Evolutionary conservation across 30 jellyfish, hydroid and myxozoan species (phyloP), one percentile per base, ranked within the genome.

Genomic region (Catostylus mosaicus): DNA sequence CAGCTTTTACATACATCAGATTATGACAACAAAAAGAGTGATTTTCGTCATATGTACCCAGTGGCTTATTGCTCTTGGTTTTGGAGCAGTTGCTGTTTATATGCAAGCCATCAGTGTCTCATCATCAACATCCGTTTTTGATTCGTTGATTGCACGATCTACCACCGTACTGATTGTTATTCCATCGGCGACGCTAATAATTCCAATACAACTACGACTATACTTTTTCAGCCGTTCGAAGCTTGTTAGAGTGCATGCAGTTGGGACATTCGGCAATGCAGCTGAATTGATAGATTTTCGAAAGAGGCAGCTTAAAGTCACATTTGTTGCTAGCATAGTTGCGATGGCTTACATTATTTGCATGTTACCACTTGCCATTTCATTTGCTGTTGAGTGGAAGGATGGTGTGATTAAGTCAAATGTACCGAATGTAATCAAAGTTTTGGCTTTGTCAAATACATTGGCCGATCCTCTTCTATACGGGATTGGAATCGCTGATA

Each of bases 21-120:
- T 59, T 19, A 59, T 59, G 71, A 59, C 71, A 4, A 59, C 71
- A 23, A 59, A 26, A 59, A 23, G 71, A 23, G 71, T 59, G 36
- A 37, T 59, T 22, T 23, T 37, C 1, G 36, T 23, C 10, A 1
- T 59, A 27, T 1, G 4, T 22, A 37, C 71, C n/a, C 71, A 59
- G 26, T 59, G 71, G 71, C 2, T 7, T 8, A 27, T 24, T 59
- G 71, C 40, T 3, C n/a, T 23, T 24, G 26, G 37, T 24, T 2
- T 59, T 3, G 36, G 12, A 37, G 38, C 38, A 18, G 20, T 16
- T 4, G 24, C 63, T 10, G 24, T 18, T 6, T 50, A 16, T 18
- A 8, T 50, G 18, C 63, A 27, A 2, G 24, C 14, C 27, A 18
- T 4, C 4, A 50, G 11, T 10, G 63, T n/a, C n/a, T n/a, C 18